phyloP scores from a whole-genome alignment of 2,113 vertebrate genomes.

The Chaetorhynchus papuensis region DNA sequence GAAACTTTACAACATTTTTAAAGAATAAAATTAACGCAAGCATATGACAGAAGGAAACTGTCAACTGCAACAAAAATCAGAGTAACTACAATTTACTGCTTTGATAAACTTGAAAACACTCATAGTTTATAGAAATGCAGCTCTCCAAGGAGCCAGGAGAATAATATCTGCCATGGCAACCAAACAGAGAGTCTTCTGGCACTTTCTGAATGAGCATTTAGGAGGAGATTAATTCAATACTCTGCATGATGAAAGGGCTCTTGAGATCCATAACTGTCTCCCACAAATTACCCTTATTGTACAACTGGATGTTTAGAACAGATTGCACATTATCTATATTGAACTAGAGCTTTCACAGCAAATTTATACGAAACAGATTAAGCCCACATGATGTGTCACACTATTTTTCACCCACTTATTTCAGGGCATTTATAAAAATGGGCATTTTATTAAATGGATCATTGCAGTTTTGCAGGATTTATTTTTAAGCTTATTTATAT shows the following conservation, averaged over 20 bases:
- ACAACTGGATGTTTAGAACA: constrained; percentile 49
- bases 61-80: background rate
- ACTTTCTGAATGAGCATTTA: constrained; percentile 47
- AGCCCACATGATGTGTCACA: constrained; percentile 15
- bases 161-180: constrained; percentile 58
- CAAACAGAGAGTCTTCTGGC: constrained; percentile 38
- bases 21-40: background rate
- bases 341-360: constrained; percentile 20
- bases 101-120: constrained; percentile 42
- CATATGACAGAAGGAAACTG: background rate
- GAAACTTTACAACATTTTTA: background rate
- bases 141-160: constrained; percentile 37
- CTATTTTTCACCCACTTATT: constrained; percentile 6
- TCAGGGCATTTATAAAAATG: background rate
- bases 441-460: constrained; percentile 22
- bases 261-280: constrained; percentile 64
- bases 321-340: constrained; percentile 36
- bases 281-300: constrained; percentile 64
- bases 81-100: background rate
- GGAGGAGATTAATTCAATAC: constrained; percentile 59
- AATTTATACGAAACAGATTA: constrained; percentile 22
- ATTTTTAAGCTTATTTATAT: constrained; percentile 49
- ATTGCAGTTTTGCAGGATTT: background rate
- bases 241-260: constrained; percentile 39
- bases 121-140: constrained; percentile 30